A percentile compares a stretch with the other conserved stretches of the same genome.
These are phyloP conservation scores for Brachypterus glaber DNA, from an alignment of 2,888 invertebrate species.

Conservation along the genomic window DNA sequence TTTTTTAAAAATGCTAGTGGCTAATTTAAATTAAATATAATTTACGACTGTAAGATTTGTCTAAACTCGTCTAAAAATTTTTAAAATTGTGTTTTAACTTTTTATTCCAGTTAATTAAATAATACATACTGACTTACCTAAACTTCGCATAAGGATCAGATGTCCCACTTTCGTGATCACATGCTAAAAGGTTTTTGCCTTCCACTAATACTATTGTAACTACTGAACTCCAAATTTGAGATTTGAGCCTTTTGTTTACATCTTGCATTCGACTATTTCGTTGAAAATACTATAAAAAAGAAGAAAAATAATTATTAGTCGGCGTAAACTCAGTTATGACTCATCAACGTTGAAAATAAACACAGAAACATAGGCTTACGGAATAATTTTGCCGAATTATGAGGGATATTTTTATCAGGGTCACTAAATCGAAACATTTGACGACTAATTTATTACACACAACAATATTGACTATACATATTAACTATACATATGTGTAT, in stretches of 20 bases:
- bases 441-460: no score
- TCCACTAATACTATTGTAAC: slow-evolving; percentile 96
- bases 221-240: slow-evolving; percentile 95
- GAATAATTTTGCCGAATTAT: no score
- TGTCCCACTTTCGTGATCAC: slow-evolving; percentile 80
- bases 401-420: no score
- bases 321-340: no score
- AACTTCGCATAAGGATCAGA: slow-evolving; percentile 95
- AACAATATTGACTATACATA: no score
- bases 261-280: slow-evolving; percentile 69
- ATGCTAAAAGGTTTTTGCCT: slow-evolving; percentile 79
- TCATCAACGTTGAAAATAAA: no score
- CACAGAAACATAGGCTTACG: no score
- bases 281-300: slow-evolving; percentile 63
- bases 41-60: not conserved
- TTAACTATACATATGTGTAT: no score
- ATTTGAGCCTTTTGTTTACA: slow-evolving; percentile 75
- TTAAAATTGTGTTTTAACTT: slow-evolving; percentile 3
- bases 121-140: slow-evolving; percentile 50
- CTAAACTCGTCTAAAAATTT: not conserved
- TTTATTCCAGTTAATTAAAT: slow-evolving; percentile 24
- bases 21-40: no score
- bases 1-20: no score
- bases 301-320: no score
- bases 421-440: no score